phyloP scores from a whole-genome alignment of 2,888 invertebrate genomes.

The Parnassius mnemosyne region DNA sequence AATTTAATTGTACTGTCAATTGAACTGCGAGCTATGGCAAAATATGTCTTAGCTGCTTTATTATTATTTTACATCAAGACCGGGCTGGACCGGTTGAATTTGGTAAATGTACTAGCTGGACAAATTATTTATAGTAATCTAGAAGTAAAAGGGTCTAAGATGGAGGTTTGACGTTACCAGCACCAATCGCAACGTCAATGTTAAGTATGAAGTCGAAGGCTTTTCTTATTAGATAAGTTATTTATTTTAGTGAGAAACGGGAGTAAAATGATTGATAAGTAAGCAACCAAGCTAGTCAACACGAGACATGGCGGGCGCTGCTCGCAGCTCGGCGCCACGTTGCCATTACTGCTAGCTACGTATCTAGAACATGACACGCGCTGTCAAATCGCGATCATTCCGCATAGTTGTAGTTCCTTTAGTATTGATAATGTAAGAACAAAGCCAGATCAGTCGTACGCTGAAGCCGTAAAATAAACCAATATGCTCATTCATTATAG shows the following conservation, averaged over 20 bases:
- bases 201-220: slow-evolving; percentile 50
- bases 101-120: slow-evolving; percentile 62
- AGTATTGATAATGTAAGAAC: slow-evolving; percentile 34
- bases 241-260: slow-evolving; percentile 75
- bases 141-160: slow-evolving; percentile 48
- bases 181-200: slow-evolving; percentile 49
- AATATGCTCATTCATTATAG: slow-evolving; percentile 26
- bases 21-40: slow-evolving; percentile 37
- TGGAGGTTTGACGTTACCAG: slow-evolving; percentile 35
- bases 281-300: slow-evolving; percentile 77
- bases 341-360: slow-evolving; percentile 64
- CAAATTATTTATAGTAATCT: slow-evolving; percentile 69
- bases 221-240: slow-evolving; percentile 69
- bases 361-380: slow-evolving; percentile 26
- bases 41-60: slow-evolving; percentile 33
- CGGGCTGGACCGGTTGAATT: slow-evolving; percentile 49
- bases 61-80: slow-evolving; percentile 49
- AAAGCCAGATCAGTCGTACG: slow-evolving; percentile 29
- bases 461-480: slow-evolving; percentile 27
- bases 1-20: slow-evolving; percentile 52
- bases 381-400: not conserved
- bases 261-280: slow-evolving; percentile 63
- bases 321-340: slow-evolving; percentile 48
- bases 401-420: slow-evolving; percentile 38
- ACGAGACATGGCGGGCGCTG: not conserved